These are phyloP conservation scores for Drosophila gaucha DNA, from an alignment of 2,888 invertebrate genomes.

Conservation along the genomic window DNA sequence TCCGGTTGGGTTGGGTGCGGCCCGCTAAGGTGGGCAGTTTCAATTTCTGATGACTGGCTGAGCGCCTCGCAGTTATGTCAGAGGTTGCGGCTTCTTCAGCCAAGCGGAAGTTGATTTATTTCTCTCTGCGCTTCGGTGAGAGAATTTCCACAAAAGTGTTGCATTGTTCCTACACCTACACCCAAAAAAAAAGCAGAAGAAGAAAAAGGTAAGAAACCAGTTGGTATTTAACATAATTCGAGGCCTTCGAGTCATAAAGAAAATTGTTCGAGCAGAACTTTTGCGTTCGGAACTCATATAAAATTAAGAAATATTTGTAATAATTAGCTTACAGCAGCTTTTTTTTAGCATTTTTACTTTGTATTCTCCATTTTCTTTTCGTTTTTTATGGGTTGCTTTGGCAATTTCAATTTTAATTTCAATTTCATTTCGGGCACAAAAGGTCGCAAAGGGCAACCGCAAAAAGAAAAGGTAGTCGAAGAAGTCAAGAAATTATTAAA, in stretches of 20 bases:
- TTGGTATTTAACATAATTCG: constrained; percentile 49
- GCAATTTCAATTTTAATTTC: constrained; percentile 37
- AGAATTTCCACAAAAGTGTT: constrained; percentile 68
- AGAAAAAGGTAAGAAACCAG: constrained; percentile 29
- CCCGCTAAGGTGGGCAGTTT: constrained; percentile 62
- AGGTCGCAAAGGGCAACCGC: constrained; percentile 12
- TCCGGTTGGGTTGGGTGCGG: neutral
- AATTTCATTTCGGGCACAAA: constrained; percentile 25
- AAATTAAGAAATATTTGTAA: constrained; percentile 74
- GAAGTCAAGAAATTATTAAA: constrained; percentile 29
- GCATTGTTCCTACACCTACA: constrained; percentile 65
- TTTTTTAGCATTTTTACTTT: neutral
- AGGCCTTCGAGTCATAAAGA: constrained; percentile 44
- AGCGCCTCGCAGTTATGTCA: constrained; percentile 74
- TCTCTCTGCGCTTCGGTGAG: constrained; percentile 59
- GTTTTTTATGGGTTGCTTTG: constrained; percentile 19
- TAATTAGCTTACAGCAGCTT: constrained; percentile 60
- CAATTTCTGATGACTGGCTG: constrained; percentile 61
- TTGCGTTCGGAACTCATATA: constrained; percentile 54
- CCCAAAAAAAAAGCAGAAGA: neutral
- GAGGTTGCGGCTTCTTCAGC: constrained; percentile 59
- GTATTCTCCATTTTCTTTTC: neutral
- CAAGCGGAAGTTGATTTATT: constrained; percentile 84
- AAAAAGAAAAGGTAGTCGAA: constrained; percentile 18
- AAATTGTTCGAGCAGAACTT: constrained; percentile 75